Percentiles rank a stretch among this genome's conserved stretches.
phyloP scores from a whole-genome alignment of 2,113 vertebrate species.

The Etheostoma cragini region DNA sequence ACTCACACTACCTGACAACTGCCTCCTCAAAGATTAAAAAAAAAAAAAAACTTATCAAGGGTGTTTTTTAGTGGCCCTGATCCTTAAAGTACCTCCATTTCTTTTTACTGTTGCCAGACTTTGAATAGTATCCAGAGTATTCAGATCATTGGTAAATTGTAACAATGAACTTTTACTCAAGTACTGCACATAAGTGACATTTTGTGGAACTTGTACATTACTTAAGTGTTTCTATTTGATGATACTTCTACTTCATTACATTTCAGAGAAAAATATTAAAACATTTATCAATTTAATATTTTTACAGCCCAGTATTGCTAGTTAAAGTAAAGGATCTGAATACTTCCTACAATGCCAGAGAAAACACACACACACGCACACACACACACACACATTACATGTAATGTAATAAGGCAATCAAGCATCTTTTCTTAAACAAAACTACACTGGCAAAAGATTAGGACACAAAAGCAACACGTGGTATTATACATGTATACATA shows the following conservation, averaged over 20 bases:
- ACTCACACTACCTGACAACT: slow-evolving; percentile 30
- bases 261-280: not conserved
- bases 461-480: no score
- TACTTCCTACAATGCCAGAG: not conserved
- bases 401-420: not conserved
- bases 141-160: not conserved
- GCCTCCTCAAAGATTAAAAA: not conserved
- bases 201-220: no score
- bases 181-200: no score
- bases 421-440: not conserved
- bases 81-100: not conserved
- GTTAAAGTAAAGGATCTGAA: not conserved
- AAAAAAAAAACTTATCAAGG: not conserved
- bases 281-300: not conserved
- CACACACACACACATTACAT: no score
- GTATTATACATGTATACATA: not conserved
- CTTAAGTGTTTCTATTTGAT: no score
- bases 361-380: not conserved
- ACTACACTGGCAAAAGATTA: not conserved
- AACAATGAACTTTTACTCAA: no score
- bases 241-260: not conserved
- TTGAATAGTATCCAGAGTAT: not conserved
- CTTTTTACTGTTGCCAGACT: slow-evolving; percentile 67
- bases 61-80: not conserved
- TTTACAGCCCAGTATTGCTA: not conserved